Conservation (phyloP, 2,888 invertebrate genomes). For the Dynastes maya region DNA sequence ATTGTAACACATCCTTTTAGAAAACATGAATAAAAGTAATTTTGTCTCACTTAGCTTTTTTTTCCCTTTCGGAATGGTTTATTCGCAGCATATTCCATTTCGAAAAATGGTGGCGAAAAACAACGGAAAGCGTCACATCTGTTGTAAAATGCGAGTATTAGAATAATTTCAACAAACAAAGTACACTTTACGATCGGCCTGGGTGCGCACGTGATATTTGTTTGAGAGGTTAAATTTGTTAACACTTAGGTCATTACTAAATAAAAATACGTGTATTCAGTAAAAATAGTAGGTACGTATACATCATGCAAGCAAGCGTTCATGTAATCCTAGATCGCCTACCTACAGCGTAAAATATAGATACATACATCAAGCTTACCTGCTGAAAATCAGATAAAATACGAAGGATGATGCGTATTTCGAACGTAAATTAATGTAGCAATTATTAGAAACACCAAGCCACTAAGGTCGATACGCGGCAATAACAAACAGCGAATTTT, state of each 20-base stretch:
- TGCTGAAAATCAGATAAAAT: conserved; percentile 1
- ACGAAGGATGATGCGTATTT: not conserved
- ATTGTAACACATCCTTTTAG: too few species aligned
- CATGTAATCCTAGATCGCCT: not conserved
- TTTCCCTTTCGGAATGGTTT: too few species aligned
- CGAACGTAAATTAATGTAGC: not conserved
- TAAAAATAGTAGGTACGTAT: conserved; percentile 31
- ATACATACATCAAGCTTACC: conserved; percentile 12
- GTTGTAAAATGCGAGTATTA: not conserved
- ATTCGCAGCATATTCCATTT: too few species aligned
- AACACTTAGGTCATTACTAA: conserved; percentile 39
- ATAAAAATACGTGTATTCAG: conserved; percentile 25
- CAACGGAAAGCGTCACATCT: too few species aligned
- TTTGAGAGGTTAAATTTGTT: conserved; percentile 35
- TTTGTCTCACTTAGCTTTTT: too few species aligned
- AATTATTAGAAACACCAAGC: not conserved
- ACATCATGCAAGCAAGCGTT: not conserved
- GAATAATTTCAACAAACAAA: conserved; percentile 18
- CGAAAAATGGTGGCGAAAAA: too few species aligned
- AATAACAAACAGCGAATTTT: conserved; percentile 13
- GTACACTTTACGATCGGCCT: conserved; percentile 16
- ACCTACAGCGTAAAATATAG: conserved; percentile 1
- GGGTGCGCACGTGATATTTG: conserved; percentile 9
- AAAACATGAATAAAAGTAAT: too few species aligned
- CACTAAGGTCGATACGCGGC: not conserved